phyloP scores from a whole-genome alignment of 2,888 invertebrate species.

The Euphydryas editha region DNA sequence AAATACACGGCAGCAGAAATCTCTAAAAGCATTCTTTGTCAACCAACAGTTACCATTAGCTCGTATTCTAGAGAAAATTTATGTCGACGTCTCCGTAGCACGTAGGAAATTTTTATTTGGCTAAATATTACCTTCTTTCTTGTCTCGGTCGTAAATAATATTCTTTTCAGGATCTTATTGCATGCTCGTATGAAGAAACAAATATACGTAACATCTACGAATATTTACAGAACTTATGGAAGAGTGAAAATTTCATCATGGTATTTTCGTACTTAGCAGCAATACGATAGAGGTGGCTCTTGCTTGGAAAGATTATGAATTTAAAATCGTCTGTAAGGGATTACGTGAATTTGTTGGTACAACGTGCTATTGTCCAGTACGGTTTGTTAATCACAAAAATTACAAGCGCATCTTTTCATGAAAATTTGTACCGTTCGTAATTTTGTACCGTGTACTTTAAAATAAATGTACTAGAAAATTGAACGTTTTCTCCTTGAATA shows the following conservation, averaged over 20 bases:
- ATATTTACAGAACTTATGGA: slow-evolving; percentile 3
- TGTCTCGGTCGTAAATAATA: slow-evolving; percentile 77
- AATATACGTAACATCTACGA: slow-evolving; percentile 48
- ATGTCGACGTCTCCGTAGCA: slow-evolving; percentile 63
- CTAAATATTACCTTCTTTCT: slow-evolving; percentile 72
- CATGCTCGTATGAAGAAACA: slow-evolving; percentile 64
- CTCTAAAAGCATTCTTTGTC: slow-evolving; percentile 56
- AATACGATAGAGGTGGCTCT: slow-evolving; percentile 20
- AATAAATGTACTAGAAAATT: neutral
- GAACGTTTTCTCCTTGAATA: neutral
- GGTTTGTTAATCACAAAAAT: slow-evolving; percentile 64
- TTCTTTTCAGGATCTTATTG: slow-evolving; percentile 78
- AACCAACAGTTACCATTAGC: slow-evolving; percentile 72
- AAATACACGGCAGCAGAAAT: slow-evolving; percentile 41
- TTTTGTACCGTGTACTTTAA: neutral
- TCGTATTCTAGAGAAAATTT: slow-evolving; percentile 74
- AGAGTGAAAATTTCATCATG: neutral
- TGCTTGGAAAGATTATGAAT: slow-evolving; percentile 4
- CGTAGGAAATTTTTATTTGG: slow-evolving; percentile 75
- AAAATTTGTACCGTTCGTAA: slow-evolving; percentile 23
- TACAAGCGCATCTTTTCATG: slow-evolving; percentile 50
- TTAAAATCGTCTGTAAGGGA: slow-evolving; percentile 6
- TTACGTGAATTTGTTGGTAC: slow-evolving; percentile 61
- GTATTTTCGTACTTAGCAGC: slow-evolving; percentile 23
- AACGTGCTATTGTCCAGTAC: slow-evolving; percentile 67